A percentile compares a stretch with the other conserved stretches of the same genome.
Evolutionary conservation across 2,797 vertebrate genomes (phyloP).

Genomic region (Numenius phaeopus): DNA sequence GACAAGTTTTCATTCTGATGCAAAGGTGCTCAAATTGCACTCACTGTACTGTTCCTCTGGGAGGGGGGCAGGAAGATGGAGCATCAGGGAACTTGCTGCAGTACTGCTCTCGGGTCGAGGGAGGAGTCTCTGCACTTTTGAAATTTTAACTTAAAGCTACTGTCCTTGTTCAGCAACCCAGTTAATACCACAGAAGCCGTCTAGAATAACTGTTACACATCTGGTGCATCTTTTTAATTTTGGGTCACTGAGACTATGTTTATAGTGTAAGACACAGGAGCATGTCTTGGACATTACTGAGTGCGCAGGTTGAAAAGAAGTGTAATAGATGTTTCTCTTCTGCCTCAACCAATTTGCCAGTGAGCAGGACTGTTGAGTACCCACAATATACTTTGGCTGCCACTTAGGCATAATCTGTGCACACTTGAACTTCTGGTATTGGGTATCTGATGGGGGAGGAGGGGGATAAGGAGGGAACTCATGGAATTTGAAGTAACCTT

Average conservation of each 20-base stretch:
- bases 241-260: background rate
- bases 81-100: background rate
- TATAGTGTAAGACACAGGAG: background rate
- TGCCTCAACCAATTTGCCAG: accelerated
- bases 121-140: background rate
- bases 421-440: background rate
- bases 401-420: background rate
- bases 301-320: accelerated
- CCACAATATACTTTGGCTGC: background rate
- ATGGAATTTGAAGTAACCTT: background rate
- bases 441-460: background rate
- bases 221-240: background rate
- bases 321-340: background rate
- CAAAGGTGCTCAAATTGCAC: accelerated
- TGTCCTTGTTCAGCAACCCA: background rate
- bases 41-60: accelerated
- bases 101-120: background rate
- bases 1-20: background rate
- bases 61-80: background rate
- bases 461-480: background rate
- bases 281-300: accelerated
- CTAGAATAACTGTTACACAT: background rate
- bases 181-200: background rate
- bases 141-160: background rate
- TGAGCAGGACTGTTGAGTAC: background rate